Base-by-base conservation (phyloP, 1,140 invertebrate species). In the Zaprionus inermis region DNA sequence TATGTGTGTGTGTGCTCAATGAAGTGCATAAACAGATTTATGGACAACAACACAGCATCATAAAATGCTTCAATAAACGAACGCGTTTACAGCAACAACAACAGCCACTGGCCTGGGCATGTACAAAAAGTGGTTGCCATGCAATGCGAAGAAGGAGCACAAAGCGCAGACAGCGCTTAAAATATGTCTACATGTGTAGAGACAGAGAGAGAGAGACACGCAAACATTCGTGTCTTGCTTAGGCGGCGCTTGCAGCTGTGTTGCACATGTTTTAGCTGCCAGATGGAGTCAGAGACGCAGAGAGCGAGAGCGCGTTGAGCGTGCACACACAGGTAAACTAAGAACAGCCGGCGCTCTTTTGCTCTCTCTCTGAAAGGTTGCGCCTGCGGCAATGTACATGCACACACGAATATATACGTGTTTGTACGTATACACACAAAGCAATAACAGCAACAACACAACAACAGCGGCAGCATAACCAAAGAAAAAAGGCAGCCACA, bases 21-120 rank as follows among this genome's bases (percentile, higher is more conserved):
- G 79, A 77, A 86, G 84, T 86, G 83, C 84, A 86, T 86, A 83
- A 89, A 88, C 83, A 83, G 83, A 86, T 86, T 86, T 86, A 86
- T 86, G 79, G 84, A 70, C 72, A 74, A 74, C 72, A 74, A 74
- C 72, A 74, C 82, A 86, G 88, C 79, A 88, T 83, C 79, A 83
- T 86, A 86, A 86, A 86, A 83, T 86, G 80, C 84, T 88, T 86
- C 77, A 86, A 83, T 86, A 86, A 86, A 84, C 81, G 81, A 83
- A 86, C 88, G 83, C 84, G 84, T 79, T 86, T 75, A 80, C 66
- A 88, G 41, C 76, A 72, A 78, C 55, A 81, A 70, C 44, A 51
- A 63, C 51, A 76, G 32, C 32, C 41, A 78, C 51, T 75, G 60
- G 49, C 57, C 58, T 71, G 72, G 41, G 68, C 67, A 59, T 34